These are phyloP conservation scores for Ganaspis sp. DNA, from an alignment of 1,140 invertebrate genomes.

Conservation along the genomic window DNA sequence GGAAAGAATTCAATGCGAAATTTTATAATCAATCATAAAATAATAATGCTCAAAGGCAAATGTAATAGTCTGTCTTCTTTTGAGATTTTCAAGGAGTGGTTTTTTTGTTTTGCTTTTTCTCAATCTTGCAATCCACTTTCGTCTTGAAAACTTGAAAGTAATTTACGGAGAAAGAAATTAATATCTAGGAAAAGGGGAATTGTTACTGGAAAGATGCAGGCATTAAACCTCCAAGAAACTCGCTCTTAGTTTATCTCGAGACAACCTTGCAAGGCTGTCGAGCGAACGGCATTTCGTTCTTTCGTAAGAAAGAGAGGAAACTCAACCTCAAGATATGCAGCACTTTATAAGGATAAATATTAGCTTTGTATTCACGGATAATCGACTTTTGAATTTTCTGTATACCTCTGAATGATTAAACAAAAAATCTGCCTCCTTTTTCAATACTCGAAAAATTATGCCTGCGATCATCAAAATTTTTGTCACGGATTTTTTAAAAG, in stretches of 20 bases:
- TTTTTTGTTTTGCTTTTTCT: neutral
- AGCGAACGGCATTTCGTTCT: constrained; percentile 6
- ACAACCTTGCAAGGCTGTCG: constrained; percentile 51
- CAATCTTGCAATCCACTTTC: neutral
- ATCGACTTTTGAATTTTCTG: neutral
- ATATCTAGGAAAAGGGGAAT: neutral
- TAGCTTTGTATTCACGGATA: constrained; percentile 7
- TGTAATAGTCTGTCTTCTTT: neutral
- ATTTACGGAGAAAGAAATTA: neutral
- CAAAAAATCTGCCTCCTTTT: no score
- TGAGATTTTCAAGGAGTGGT: neutral
- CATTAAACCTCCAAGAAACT: neutral
- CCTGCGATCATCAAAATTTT: no score
- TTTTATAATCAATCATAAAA: no score
- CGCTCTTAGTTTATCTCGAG: constrained; percentile 22
- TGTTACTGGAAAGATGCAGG: neutral
- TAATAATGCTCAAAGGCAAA: no score
- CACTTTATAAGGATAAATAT: neutral
- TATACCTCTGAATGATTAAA: neutral
- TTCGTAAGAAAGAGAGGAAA: constrained; percentile 4
- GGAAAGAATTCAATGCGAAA: no score
- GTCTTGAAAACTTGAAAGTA: neutral
- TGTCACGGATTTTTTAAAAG: no score
- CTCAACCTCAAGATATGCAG: constrained; percentile 7
- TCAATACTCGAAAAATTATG: no score